Base-by-base conservation (phyloP, 2,113 vertebrate genomes). In the Pollachius pollachius region DNA sequence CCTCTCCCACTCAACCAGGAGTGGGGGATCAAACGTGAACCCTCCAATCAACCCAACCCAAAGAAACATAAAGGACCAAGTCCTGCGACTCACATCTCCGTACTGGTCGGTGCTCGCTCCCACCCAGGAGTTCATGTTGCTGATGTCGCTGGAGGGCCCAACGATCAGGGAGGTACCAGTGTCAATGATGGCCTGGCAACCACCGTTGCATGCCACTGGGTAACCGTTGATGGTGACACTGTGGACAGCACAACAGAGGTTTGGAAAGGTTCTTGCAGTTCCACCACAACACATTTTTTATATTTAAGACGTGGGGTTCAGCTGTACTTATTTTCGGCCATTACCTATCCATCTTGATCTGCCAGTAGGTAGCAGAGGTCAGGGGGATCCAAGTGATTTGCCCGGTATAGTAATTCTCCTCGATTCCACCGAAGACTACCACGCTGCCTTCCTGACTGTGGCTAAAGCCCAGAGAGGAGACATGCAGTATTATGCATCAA, bases 301-400 rank as follows among this genome's bases (percentile, higher is more conserved):
- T 66, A 52, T 23, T 23, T 23, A 8, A 4, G 18, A 30, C n/a
- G 13, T 56, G 25, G 13, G 13, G 57, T 62, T 65, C 58, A n/a
- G 30, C 13, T 70, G 65, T 13, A 13, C 34, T 63, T 17, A 27
- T 48, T 41, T 60, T 18, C 48, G 5, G 41, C 41, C 41, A 9
- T 48, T 30, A 94, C 94, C 92, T 93, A 80, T 94, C 89, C 90
- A 94, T 79, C 0, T 79, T 77, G 83, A 95, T 89, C 82, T 94
- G 91, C 88, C 92, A 93, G 84, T 93, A 95, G 11, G 73, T 86
- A 61, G 85, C 88, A 56, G 85, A 73, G 0, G 88, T 88, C 62
- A 95, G 67, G 0, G 93, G 87, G 64, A 94, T 85, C 92, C 92
- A 94, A 69, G 41, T 3, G 83, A 94, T 81, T 11, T 69, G 18